phyloP scores from a whole-genome alignment of 2,113 vertebrate genomes.

The Cheilinus undulatus region DNA sequence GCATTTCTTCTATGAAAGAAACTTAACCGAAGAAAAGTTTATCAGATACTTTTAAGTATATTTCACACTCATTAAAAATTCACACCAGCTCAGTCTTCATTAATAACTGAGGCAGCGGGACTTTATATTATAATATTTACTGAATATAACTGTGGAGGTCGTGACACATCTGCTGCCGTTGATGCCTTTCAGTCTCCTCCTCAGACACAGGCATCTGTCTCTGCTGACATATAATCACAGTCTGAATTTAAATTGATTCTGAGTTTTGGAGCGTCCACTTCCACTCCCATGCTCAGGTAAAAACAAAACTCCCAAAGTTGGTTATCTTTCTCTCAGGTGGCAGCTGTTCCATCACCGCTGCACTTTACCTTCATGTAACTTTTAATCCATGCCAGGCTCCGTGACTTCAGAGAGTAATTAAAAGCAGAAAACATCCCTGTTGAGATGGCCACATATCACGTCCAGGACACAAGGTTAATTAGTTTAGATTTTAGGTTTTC shows the following conservation, averaged over 20 bases:
- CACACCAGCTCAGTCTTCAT: conserved; percentile 25
- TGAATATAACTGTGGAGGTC: conserved; percentile 33
- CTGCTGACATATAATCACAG: neutral
- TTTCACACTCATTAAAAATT: conserved; percentile 31
- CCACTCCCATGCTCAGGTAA: neutral
- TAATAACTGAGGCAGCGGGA: conserved; percentile 18
- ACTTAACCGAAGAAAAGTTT: too few relatives aligned
- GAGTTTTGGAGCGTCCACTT: conserved; percentile 19
- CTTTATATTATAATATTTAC: conserved; percentile 37
- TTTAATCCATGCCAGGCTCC: conserved; percentile 51
- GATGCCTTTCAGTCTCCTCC: neutral
- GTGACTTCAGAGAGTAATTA: conserved; percentile 69
- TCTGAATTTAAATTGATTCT: conserved; percentile 15
- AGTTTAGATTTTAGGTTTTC: conserved; percentile 53
- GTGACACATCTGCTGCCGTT: conserved; percentile 21
- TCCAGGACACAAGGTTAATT: conserved; percentile 75
- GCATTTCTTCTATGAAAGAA: neutral
- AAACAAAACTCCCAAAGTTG: conserved; percentile 15
- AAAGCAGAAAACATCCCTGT: conserved; percentile 55
- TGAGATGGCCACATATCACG: conserved; percentile 59
- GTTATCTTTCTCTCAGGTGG: conserved; percentile 24
- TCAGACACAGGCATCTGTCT: conserved; percentile 13
- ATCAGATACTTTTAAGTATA: too few relatives aligned
- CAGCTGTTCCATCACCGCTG: neutral
- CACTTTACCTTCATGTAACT: conserved; percentile 59